phyloP scores from a whole-genome alignment of 2,797 vertebrate genomes.

The Gymnoscopelus microlampas region DNA sequence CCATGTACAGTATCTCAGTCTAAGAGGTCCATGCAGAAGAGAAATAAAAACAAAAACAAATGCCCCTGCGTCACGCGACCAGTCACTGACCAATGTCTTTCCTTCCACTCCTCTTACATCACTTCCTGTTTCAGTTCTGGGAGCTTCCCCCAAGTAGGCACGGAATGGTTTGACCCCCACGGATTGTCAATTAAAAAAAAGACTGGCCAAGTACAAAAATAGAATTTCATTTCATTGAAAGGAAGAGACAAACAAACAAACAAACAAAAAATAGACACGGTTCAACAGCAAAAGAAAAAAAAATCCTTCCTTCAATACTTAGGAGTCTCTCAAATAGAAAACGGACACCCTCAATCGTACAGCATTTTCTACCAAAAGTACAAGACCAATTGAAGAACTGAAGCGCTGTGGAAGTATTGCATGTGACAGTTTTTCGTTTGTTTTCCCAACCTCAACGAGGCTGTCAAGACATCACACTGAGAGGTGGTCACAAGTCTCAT shows the following conservation, averaged over 20 bases:
- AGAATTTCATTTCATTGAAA: conserved; percentile 72
- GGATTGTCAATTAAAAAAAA: conserved; percentile 72
- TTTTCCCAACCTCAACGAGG: conserved; percentile 45
- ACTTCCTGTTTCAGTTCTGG: conserved; percentile 45
- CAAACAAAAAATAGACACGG: conserved; percentile 42
- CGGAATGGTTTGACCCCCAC: conserved; percentile 85
- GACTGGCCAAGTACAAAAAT: conserved; percentile 84
- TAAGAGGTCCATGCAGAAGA: conserved; percentile 24
- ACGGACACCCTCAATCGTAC: conserved; percentile 15
- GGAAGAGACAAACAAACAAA: conserved; percentile 29
- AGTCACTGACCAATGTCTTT: conserved; percentile 56
- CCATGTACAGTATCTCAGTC: neutral
- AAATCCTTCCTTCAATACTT: conserved; percentile 74
- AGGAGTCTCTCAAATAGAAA: conserved; percentile 6
- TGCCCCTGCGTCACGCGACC: conserved; percentile 24
- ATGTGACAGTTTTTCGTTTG: conserved; percentile 46
- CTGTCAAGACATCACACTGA: conserved; percentile 33
- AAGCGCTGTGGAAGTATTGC: conserved; percentile 69
- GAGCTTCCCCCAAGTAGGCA: conserved; percentile 82
- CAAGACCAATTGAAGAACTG: conserved; percentile 54
- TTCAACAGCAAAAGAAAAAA: conserved; percentile 59
- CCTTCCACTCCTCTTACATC: conserved; percentile 33
- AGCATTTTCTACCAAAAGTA: conserved; percentile 31
- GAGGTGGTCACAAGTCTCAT: conserved; percentile 43
- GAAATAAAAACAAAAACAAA: neutral